A percentile compares a stretch with the other conserved stretches of the same genome.
phyloP scores from a whole-genome alignment of 1,140 invertebrate genomes.

The Diorhabda elongata region DNA sequence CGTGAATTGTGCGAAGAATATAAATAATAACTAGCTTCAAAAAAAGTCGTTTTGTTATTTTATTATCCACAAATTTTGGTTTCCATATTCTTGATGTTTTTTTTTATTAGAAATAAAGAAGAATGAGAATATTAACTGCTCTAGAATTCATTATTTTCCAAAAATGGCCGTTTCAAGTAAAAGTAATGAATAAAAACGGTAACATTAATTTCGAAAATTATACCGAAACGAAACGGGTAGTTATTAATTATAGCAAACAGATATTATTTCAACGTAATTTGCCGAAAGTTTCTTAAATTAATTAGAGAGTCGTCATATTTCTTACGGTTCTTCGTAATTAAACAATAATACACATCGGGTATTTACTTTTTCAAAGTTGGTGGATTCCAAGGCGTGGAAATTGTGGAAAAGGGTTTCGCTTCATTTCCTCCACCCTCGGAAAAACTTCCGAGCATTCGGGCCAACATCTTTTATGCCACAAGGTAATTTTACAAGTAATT shows the following conservation, averaged over 20 bases:
- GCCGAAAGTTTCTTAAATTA: slow-evolving; percentile 38
- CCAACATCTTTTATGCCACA: slow-evolving; percentile 47
- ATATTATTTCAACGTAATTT: slow-evolving; percentile 37
- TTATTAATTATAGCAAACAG: slow-evolving; percentile 35
- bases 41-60: no score
- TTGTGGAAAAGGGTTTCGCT: slow-evolving; percentile 40
- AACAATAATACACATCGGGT: slow-evolving; percentile 42
- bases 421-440: slow-evolving; percentile 36
- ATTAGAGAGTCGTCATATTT: slow-evolving; percentile 41
- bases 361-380: slow-evolving; percentile 37
- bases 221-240: slow-evolving; percentile 17
- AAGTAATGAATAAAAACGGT: slow-evolving; percentile 10
- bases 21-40: no score
- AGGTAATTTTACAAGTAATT: slow-evolving; percentile 52
- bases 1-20: no score
- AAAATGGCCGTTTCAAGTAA: slow-evolving; percentile 3
- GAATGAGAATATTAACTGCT: not conserved
- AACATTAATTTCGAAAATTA: slow-evolving; percentile 14
- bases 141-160: slow-evolving; percentile 4
- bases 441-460: slow-evolving; percentile 38
- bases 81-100: no score
- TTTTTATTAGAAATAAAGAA: no score
- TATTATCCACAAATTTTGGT: no score
- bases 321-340: slow-evolving; percentile 40
- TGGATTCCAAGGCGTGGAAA: slow-evolving; percentile 17